Evolutionary conservation across 2,113 vertebrate species (phyloP).

Genomic region (Oryctolagus cuniculus): mOryCun1.1 NC_091441.1:86917001-86917500

Average conservation of each 20-base stretch:
- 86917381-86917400: not conserved
- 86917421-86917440: not conserved
- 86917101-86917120: too few relatives aligned
- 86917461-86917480: not conserved
- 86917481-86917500: not conserved
- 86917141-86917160: too few relatives aligned
- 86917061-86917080: too few relatives aligned
- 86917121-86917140: too few relatives aligned
- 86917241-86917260: not conserved
- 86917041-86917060: too few relatives aligned
- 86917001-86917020: too few relatives aligned
- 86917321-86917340: not conserved
- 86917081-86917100: too few relatives aligned
- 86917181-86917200: slow-evolving; percentile 2
- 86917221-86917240: not conserved
- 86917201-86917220: not conserved
- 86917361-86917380: not conserved
- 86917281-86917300: not conserved
- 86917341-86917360: not conserved
- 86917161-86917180: too few relatives aligned
- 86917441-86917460: not conserved
- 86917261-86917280: not conserved
- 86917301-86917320: not conserved
- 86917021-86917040: too few relatives aligned
- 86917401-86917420: not conserved